Conservation (phyloP, 2,888 invertebrate genomes). For the Eupeodes luniger region DNA sequence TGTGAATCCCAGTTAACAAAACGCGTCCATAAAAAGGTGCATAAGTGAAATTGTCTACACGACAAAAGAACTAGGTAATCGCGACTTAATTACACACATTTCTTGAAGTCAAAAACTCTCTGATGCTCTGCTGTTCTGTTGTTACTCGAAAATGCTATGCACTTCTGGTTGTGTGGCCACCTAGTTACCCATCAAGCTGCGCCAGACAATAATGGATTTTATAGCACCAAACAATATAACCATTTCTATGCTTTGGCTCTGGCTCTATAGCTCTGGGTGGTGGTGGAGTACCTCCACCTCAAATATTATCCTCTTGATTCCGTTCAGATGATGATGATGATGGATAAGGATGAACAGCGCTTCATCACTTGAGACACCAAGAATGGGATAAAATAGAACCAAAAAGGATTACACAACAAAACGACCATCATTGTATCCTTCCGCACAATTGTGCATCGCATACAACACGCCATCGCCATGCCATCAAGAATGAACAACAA, state of each 20-base stretch:
- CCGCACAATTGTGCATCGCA: conserved; percentile 68
- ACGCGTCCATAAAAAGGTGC: background rate
- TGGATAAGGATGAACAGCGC: conserved; percentile 26
- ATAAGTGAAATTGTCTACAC: background rate
- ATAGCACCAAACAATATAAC: conserved; percentile 43
- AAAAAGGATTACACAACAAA: conserved; percentile 59
- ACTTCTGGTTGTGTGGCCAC: conserved; percentile 6
- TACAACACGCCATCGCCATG: background rate
- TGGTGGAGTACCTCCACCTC: background rate
- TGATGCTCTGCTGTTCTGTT: background rate
- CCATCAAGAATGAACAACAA: conserved; percentile 42
- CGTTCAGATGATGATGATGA: background rate
- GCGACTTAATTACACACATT: conserved; percentile 44
- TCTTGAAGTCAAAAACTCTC: conserved; percentile 29
- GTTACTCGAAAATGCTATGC: background rate
- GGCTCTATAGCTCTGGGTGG: too few relatives aligned
- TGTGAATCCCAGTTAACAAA: background rate
- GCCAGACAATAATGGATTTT: conserved; percentile 46
- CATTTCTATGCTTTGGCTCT: conserved; percentile 26
- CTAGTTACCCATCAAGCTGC: conserved; percentile 17
- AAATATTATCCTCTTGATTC: conserved; percentile 54
- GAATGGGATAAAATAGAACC: conserved; percentile 4
- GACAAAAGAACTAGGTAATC: conserved; percentile 34
- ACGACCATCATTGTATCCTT: conserved; percentile 69
- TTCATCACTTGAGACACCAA: conserved; percentile 33